Evolutionary conservation across 2,888 invertebrate species (phyloP).

Genomic region (Mayetiola destructor): DNA sequence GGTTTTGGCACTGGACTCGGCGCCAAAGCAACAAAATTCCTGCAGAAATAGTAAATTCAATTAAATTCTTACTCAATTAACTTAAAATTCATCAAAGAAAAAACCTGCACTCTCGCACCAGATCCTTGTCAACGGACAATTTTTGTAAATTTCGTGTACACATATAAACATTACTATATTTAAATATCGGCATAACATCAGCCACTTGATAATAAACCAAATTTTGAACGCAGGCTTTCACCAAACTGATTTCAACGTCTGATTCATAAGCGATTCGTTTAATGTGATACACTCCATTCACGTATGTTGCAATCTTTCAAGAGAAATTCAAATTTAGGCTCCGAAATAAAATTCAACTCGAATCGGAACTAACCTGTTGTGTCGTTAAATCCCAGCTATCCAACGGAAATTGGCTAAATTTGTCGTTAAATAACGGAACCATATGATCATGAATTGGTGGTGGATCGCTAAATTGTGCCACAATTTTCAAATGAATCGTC

Average conservation of each 20-base stretch:
- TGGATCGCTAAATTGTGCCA: conserved; percentile 67
- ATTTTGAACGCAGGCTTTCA: conserved; percentile 89
- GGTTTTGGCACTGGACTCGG: conserved; percentile 26
- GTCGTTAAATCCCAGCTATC: conserved; percentile 90
- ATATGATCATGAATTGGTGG: conserved; percentile 70
- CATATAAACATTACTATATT: conserved; percentile 76
- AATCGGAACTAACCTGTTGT: conserved; percentile 62
- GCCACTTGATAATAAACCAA: conserved; percentile 65
- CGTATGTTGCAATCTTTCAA: conserved; percentile 59
- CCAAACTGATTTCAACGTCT: conserved; percentile 84
- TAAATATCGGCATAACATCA: conserved; percentile 60
- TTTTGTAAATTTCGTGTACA: conserved; percentile 58
- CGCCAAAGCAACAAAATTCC: conserved; percentile 30
- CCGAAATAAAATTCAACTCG: conserved; percentile 20
- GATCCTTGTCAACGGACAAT: conserved; percentile 46
- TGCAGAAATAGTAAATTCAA: conserved; percentile 19
- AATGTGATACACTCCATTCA: conserved; percentile 86
- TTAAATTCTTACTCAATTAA: neutral
- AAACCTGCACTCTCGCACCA: conserved; percentile 55
- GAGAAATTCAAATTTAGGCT: conserved; percentile 19
- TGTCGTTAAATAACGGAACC: conserved; percentile 67
- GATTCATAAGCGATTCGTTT: conserved; percentile 78
- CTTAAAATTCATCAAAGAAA: neutral
- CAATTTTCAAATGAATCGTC: conserved; percentile 79
- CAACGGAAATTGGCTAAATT: conserved; percentile 46